These are phyloP conservation scores for Agapetus fuscipes DNA, from an alignment of 2,888 invertebrate species.

Conservation along the genomic window DNA sequence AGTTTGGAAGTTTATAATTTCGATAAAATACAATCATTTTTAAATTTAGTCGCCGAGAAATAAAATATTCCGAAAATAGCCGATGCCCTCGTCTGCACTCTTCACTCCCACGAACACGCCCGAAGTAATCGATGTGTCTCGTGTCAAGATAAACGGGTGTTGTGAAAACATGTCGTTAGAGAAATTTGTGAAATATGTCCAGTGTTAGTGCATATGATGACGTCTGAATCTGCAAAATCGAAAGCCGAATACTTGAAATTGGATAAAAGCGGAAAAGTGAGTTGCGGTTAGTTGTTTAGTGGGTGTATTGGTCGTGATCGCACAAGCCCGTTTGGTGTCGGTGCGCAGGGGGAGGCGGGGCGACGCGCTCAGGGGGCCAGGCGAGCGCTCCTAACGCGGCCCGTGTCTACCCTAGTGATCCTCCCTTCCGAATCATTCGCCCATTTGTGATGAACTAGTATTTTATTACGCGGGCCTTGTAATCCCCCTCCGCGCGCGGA, in stretches of 20 bases:
- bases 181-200: background rate
- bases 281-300: slow-evolving; percentile 28
- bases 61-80: background rate
- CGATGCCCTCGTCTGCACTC: too few species aligned
- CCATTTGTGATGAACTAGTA: too few species aligned
- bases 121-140: too few species aligned
- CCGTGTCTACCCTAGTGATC: too few species aligned
- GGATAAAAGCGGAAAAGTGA: slow-evolving; percentile 43
- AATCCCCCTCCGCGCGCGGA: too few species aligned
- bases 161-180: too few species aligned
- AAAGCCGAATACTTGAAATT: slow-evolving; percentile 44
- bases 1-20: background rate
- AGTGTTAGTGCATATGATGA: slow-evolving; percentile 36
- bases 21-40: background rate
- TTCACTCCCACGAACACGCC: too few species aligned
- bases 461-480: too few species aligned
- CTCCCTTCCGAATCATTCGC: too few species aligned
- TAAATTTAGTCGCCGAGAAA: background rate
- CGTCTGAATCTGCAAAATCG: slow-evolving; percentile 43
- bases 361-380: background rate
- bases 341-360: background rate
- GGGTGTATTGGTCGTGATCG: too few species aligned
- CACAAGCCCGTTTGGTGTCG: too few species aligned
- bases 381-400: background rate
- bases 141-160: too few species aligned